A percentile compares a stretch with the other conserved stretches of the same genome.
Evolutionary conservation across 1,140 invertebrate species (phyloP).

Genomic region (Hyposmocoma kahamanoa): DNA sequence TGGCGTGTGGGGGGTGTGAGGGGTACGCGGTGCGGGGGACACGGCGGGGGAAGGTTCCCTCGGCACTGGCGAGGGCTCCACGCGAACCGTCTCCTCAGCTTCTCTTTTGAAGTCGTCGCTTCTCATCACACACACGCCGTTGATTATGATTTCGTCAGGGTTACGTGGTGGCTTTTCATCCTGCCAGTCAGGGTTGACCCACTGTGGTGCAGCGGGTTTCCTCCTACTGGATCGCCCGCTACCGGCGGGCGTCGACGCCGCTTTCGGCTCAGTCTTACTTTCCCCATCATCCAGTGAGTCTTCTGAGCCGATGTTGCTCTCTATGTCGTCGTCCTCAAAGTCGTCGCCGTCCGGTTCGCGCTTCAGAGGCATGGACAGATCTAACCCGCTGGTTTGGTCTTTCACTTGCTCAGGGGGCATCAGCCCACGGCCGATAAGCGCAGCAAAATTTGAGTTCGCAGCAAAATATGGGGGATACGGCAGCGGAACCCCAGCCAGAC

Average conservation of each 20-base stretch:
- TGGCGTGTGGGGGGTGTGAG: conserved; percentile 24
- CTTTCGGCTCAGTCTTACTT: conserved; percentile 69
- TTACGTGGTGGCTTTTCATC: conserved; percentile 76
- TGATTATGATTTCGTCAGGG: conserved; percentile 89
- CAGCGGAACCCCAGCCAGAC: conserved; percentile 80
- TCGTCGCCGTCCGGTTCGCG: conserved; percentile 84
- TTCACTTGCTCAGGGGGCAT: conserved; percentile 77
- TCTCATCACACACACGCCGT: conserved; percentile 93
- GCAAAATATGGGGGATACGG: conserved; percentile 85
- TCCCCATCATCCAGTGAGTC: conserved; percentile 79
- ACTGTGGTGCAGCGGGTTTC: conserved; percentile 96
- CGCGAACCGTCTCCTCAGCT: conserved; percentile 80
- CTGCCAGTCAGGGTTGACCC: conserved; percentile 96
- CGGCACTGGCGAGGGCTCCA: conserved; percentile 80
- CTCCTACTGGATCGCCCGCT: conserved; percentile 77
- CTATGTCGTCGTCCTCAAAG: conserved; percentile 82
- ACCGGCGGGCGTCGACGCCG: conserved; percentile 66
- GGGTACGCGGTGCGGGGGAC: conserved; percentile 24
- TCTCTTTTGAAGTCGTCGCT: conserved; percentile 81
- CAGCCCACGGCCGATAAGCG: conserved; percentile 78
- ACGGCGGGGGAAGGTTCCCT: conserved; percentile 73
- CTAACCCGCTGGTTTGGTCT: conserved; percentile 85
- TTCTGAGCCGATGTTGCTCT: conserved; percentile 85
- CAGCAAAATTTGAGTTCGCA: conserved; percentile 81
- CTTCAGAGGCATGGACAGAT: conserved; percentile 87